Percentiles rank a stretch among this genome's conserved stretches.
Evolutionary conservation across 2,113 vertebrate species (phyloP).

Genomic region (Acanthochromis polyacanthus): DNA sequence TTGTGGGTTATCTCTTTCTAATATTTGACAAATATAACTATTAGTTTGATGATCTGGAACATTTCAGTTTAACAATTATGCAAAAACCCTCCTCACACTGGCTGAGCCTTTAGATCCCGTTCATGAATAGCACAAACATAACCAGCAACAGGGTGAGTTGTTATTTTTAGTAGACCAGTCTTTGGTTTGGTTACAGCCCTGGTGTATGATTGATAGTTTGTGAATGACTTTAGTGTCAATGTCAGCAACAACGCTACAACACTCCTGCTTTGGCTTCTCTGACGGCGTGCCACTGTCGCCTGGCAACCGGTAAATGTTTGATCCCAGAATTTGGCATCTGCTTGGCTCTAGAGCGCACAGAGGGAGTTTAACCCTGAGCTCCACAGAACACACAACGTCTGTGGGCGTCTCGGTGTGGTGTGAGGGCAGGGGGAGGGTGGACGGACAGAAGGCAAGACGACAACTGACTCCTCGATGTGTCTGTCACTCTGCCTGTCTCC

Average conservation of each 20-base stretch:
- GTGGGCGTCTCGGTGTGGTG: slow-evolving; percentile 44
- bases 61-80: too few relatives aligned
- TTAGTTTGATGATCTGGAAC: too few relatives aligned
- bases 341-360: slow-evolving; percentile 10
- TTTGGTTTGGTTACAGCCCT: too few relatives aligned
- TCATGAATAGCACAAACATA: too few relatives aligned
- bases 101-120: too few relatives aligned
- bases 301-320: slow-evolving; percentile 19
- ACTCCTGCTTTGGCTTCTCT: neutral
- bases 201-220: slow-evolving; percentile 1
- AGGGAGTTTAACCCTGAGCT: slow-evolving; percentile 2
- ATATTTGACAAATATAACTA: too few relatives aligned
- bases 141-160: too few relatives aligned
- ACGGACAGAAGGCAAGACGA: slow-evolving; percentile 50
- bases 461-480: slow-evolving; percentile 53
- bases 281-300: slow-evolving; percentile 14
- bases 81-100: too few relatives aligned
- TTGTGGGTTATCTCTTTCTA: too few relatives aligned
- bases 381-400: slow-evolving; percentile 31
- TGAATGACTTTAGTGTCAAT: neutral
- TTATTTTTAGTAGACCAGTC: too few relatives aligned
- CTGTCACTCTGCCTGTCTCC: slow-evolving; percentile 67
- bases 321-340: neutral
- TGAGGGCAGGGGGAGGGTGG: slow-evolving; percentile 14
- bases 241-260: neutral